These are phyloP conservation scores for Tortrix viridana DNA, from an alignment of 2,888 invertebrate genomes.

Conservation along the genomic window DNA sequence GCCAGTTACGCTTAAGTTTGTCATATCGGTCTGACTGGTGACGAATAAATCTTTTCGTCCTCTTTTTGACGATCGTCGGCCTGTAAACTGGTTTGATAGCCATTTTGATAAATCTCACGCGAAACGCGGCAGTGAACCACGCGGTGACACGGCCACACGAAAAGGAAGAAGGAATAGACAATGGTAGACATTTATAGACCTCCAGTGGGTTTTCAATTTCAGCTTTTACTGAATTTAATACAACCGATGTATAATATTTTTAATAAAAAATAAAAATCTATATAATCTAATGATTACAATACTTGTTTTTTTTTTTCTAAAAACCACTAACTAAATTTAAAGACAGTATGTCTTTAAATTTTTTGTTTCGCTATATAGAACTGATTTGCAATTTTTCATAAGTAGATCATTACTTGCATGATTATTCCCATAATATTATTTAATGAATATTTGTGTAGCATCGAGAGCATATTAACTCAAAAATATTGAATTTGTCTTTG, in stretches of 20 bases:
- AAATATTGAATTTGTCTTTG: no score
- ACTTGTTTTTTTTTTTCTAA: no score
- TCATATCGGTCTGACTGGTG: conserved; percentile 99
- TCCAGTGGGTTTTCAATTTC: conserved; percentile 57
- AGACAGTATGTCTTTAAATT: no score
- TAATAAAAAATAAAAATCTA: background rate
- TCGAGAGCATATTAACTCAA: no score
- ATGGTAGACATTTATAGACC: conserved; percentile 67
- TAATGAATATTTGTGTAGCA: no score
- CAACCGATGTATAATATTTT: background rate
- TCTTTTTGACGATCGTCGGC: conserved; percentile 97
- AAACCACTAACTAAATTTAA: no score
- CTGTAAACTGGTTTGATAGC: conserved; percentile 95
- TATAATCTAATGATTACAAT: no score
- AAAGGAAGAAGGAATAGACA: conserved; percentile 81
- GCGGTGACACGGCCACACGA: conserved; percentile 83
- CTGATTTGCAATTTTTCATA: no score
- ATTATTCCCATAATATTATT: no score
- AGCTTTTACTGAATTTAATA: no score
- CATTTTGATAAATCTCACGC: conserved; percentile 85
- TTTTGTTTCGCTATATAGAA: no score
- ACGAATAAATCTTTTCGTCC: conserved; percentile 98
- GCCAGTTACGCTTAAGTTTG: conserved; percentile 98
- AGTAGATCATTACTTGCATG: no score
- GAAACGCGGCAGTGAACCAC: conserved; percentile 79